Conservation (phyloP, 1,140 invertebrate genomes). For the Brachionus calyciflorus region DNA sequence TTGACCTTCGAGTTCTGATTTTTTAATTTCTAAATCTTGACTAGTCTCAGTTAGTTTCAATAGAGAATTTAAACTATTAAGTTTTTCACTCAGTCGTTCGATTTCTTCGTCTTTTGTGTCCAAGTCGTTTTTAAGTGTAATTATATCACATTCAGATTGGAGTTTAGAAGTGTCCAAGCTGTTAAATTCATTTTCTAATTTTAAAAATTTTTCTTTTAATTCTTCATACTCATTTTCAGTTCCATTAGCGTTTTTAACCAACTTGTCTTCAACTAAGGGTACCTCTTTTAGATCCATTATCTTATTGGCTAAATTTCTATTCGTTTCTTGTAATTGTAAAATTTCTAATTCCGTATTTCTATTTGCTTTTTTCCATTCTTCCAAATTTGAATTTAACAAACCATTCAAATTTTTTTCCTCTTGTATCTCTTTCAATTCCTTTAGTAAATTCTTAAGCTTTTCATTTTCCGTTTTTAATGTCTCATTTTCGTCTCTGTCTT, state of each 20-base stretch:
- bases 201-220: not conserved
- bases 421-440: not conserved
- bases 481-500: conserved; percentile 12
- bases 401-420: conserved; percentile 15
- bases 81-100: not conserved
- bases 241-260: not conserved
- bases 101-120: conserved; percentile 17
- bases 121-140: conserved; percentile 1
- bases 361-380: conserved; percentile 27
- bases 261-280: no score
- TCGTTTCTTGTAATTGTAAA: not conserved
- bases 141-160: conserved; percentile 38
- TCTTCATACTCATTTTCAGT: not conserved
- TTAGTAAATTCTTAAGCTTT: not conserved
- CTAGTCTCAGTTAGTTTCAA: not conserved
- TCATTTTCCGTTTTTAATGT: not conserved
- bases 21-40: not conserved
- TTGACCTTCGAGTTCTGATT: not conserved
- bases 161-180: conserved; percentile 26
- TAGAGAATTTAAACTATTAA: not conserved
- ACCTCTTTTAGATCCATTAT: not conserved
- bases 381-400: not conserved
- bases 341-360: not conserved
- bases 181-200: not conserved
- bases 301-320: not conserved